Evolutionary conservation across 2,113 vertebrate species (phyloP).

Genomic region (Oceanodroma tethys): DNA sequence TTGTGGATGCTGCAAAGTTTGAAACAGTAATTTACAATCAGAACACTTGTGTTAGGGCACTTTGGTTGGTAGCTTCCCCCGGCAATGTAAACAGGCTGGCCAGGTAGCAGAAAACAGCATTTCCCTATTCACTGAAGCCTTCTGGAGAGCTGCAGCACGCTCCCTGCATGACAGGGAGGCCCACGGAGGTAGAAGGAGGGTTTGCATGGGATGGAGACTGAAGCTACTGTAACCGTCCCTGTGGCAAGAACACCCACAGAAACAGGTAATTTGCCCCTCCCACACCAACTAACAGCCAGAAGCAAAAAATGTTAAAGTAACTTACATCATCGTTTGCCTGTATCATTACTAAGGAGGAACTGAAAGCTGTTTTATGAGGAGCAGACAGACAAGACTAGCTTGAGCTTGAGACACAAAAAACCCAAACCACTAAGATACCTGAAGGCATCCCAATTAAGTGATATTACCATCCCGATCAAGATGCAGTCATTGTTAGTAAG

Average conservation of each 20-base stretch:
- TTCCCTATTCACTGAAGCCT: not conserved
- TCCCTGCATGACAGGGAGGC: not conserved
- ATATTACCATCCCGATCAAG: conserved; percentile 66
- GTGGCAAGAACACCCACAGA: conserved; percentile 64
- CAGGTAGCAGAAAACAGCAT: not conserved
- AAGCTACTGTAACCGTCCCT: not conserved
- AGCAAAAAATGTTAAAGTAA: conserved; percentile 58
- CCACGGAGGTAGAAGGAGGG: not conserved
- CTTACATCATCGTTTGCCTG: conserved; percentile 62
- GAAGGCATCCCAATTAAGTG: conserved; percentile 69
- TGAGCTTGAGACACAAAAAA: conserved; percentile 58
- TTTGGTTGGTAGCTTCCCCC: not conserved
- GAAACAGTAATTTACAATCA: not conserved
- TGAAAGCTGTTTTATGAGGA: conserved; percentile 65
- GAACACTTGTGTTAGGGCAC: accelerated
- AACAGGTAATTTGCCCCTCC: conserved; percentile 63
- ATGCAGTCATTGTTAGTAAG: conserved; percentile 68
- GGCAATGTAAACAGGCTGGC: not conserved
- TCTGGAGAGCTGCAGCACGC: not conserved
- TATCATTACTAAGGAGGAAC: conserved; percentile 65
- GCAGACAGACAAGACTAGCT: conserved; percentile 64
- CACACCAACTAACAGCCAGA: conserved; percentile 58
- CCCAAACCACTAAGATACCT: conserved; percentile 59
- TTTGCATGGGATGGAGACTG: not conserved
- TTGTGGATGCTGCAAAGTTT: not conserved